phyloP scores from a whole-genome alignment of 2,888 invertebrate species.

The Mechanitis messenoides region DNA sequence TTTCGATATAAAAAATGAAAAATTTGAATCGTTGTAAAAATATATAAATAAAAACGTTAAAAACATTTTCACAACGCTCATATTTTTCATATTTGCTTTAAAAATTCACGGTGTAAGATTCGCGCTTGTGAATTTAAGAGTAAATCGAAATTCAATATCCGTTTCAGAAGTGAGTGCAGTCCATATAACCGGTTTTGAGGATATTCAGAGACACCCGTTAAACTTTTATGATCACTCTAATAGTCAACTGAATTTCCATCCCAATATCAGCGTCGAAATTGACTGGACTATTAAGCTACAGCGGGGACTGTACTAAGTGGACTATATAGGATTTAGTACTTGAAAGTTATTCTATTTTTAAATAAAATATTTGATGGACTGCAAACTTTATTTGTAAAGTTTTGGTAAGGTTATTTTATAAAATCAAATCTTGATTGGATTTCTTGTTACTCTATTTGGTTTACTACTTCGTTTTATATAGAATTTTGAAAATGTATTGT shows the following conservation, averaged over 20 bases:
- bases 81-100: constrained; percentile 12
- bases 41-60: background rate
- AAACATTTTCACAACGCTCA: background rate
- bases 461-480: no score
- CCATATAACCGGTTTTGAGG: constrained; percentile 33
- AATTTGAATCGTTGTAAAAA: background rate
- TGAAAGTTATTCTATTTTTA: background rate
- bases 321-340: constrained; percentile 9
- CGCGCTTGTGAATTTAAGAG: constrained; percentile 25
- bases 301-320: constrained; percentile 16
- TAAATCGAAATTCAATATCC: constrained; percentile 43
- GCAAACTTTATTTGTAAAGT: no score
- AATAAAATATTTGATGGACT: no score
- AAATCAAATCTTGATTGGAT: no score
- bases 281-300: constrained; percentile 13
- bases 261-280: constrained; percentile 19
- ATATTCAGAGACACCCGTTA: constrained; percentile 31
- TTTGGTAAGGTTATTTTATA: constrained; percentile 25
- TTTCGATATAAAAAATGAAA: no score
- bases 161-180: constrained; percentile 28
- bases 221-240: constrained; percentile 26
- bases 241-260: constrained; percentile 12
- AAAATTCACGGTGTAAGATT: constrained; percentile 21
- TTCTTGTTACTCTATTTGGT: no score
- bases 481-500: no score